These are phyloP conservation scores for Colossoma macropomum DNA, from an alignment of 2,113 vertebrate species.

Conservation along the genomic window DNA sequence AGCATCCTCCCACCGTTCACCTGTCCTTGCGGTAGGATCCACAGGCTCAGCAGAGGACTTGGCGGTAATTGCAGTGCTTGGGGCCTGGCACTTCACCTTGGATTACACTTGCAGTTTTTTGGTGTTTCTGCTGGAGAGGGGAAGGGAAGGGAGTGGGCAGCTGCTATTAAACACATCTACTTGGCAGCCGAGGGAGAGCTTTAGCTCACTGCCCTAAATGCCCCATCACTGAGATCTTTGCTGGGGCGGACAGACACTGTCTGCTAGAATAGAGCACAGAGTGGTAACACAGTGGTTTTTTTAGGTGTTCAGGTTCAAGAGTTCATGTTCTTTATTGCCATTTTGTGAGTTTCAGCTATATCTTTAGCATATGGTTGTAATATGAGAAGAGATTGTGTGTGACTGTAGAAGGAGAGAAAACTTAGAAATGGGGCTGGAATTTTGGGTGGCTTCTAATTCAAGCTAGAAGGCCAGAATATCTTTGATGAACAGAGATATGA, in stretches of 20 bases:
- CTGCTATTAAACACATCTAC: slow-evolving; percentile 62
- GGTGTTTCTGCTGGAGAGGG: slow-evolving; percentile 61
- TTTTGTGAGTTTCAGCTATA: background rate
- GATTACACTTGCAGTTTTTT: slow-evolving; percentile 62
- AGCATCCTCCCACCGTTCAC: slow-evolving; percentile 33
- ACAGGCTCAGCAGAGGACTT: slow-evolving; percentile 23
- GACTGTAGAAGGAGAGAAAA: no score
- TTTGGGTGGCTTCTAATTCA: no score
- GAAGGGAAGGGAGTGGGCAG: slow-evolving; percentile 36
- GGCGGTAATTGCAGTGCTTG: slow-evolving; percentile 47
- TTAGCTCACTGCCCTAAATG: slow-evolving; percentile 60
- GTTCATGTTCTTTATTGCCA: background rate
- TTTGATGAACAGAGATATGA: no score
- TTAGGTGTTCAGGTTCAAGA: background rate
- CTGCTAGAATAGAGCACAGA: background rate
- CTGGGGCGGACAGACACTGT: slow-evolving; percentile 20
- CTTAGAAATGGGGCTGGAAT: no score
- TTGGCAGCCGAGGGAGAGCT: slow-evolving; percentile 70
- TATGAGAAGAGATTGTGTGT: no score
- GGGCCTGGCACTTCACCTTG: slow-evolving; percentile 63
- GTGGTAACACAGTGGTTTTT: background rate
- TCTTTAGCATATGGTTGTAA: no score
- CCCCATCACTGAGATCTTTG: slow-evolving; percentile 8
- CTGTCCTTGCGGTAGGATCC: slow-evolving; percentile 37
- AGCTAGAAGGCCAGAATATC: no score